Conservation (phyloP, 23 tunicate genomes). For the Styela plicata region DNA sequence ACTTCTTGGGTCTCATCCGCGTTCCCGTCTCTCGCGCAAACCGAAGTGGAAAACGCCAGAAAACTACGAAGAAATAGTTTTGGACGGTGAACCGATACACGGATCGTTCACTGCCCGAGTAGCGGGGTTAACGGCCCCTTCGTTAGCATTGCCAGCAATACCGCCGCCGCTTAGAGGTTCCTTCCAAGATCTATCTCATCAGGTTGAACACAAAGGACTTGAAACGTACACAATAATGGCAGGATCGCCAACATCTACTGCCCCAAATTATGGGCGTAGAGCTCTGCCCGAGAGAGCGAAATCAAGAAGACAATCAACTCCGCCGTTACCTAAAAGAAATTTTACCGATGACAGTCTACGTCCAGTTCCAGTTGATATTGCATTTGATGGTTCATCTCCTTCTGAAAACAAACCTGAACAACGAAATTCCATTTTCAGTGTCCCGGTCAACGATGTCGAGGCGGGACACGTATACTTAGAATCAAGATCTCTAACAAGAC, state of each 20-base stretch:
- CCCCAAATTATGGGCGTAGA: background rate
- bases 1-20: background rate
- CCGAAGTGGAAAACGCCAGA: conserved; percentile 10
- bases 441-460: background rate
- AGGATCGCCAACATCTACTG: background rate
- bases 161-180: conserved; percentile 6
- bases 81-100: background rate
- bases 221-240: conserved; percentile 15
- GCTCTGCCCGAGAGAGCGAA: background rate
- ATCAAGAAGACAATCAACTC: background rate
- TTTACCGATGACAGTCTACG: background rate
- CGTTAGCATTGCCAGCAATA: background rate
- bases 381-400: background rate
- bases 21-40: background rate
- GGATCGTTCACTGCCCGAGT: background rate
- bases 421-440: background rate
- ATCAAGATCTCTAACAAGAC: background rate
- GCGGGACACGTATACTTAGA: background rate
- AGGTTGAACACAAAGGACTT: background rate
- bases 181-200: background rate
- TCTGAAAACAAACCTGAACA: background rate
- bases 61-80: conserved; percentile 11
- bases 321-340: background rate
- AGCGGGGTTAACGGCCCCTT: background rate
- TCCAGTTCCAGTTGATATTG: background rate